Percentiles rank a stretch among this genome's conserved stretches.
phyloP scores from a whole-genome alignment of 2,888 invertebrate species.

The Pyrrhia umbra region DNA sequence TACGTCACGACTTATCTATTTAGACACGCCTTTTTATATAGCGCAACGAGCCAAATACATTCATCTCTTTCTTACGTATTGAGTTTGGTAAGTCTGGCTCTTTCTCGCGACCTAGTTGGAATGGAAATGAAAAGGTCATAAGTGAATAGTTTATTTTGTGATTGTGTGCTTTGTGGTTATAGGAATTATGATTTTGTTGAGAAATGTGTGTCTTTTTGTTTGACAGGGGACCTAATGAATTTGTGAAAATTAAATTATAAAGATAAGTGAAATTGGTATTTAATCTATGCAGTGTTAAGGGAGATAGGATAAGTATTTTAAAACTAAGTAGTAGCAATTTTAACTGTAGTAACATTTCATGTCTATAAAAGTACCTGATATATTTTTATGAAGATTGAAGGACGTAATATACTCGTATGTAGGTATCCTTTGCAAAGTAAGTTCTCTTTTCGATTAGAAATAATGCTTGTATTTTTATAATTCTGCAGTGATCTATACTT shows the following conservation, averaged over 20 bases:
- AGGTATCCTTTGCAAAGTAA: too few species aligned
- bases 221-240: background rate
- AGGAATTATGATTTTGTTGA: conserved; percentile 7
- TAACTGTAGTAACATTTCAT: too few species aligned
- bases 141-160: conserved; percentile 48
- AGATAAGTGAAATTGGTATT: background rate
- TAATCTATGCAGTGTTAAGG: background rate
- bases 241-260: background rate
- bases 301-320: background rate
- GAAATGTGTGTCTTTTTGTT: background rate
- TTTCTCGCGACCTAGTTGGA: conserved; percentile 61
- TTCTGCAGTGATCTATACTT: too few species aligned
- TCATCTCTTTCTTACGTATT: conserved; percentile 68
- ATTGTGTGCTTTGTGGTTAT: conserved; percentile 19
- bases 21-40: conserved; percentile 80
- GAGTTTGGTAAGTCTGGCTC: conserved; percentile 51
- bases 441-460: too few species aligned
- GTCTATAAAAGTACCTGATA: too few species aligned
- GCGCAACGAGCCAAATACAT: conserved; percentile 63
- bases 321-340: too few species aligned
- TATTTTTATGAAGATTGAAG: too few species aligned
- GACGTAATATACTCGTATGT: too few species aligned
- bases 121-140: conserved; percentile 65
- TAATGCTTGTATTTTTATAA: too few species aligned
- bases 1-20: conserved; percentile 81